Evolutionary conservation across 2,888 invertebrate genomes (phyloP).

Genomic region (Mesodorylaimus sp.): DNA sequence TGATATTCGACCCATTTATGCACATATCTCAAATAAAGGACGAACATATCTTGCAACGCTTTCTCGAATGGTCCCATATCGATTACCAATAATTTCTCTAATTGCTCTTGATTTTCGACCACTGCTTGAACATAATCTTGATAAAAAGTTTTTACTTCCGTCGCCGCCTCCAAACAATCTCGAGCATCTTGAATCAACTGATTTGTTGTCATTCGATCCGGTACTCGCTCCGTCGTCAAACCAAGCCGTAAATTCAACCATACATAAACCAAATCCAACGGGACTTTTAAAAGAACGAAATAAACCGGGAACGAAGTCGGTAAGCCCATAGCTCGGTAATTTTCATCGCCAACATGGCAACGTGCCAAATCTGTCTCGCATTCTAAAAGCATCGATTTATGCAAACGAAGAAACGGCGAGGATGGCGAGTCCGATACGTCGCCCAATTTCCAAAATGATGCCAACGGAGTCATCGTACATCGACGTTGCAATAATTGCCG

Average conservation of each 20-base stretch:
- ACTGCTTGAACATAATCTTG: conserved; percentile 31
- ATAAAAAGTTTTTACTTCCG: conserved; percentile 56
- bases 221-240: conserved; percentile 42
- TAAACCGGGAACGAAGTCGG: conserved; percentile 67
- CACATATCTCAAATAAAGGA: conserved; percentile 68
- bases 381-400: conserved; percentile 15
- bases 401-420: not conserved
- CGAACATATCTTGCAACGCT: conserved; percentile 53
- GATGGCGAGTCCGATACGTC: not conserved
- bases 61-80: conserved; percentile 54
- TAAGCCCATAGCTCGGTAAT: conserved; percentile 53
- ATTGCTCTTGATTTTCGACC: conserved; percentile 20
- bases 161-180: conserved; percentile 65
- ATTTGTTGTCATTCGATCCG: conserved; percentile 20
- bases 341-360: conserved; percentile 57
- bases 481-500: conserved; percentile 24
- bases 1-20: conserved; percentile 49
- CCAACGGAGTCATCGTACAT: not conserved
- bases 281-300: conserved; percentile 62
- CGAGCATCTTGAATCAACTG: conserved; percentile 65
- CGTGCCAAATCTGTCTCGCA: conserved; percentile 40
- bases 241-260: conserved; percentile 67
- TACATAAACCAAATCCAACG: conserved; percentile 76
- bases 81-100: conserved; percentile 33
- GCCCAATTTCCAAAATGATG: not conserved